Percentiles rank a stretch among this genome's conserved stretches.
These are phyloP conservation scores for Phalacrocorax carbo DNA, from an alignment of 2,113 vertebrate genomes.

Conservation along the genomic window DNA sequence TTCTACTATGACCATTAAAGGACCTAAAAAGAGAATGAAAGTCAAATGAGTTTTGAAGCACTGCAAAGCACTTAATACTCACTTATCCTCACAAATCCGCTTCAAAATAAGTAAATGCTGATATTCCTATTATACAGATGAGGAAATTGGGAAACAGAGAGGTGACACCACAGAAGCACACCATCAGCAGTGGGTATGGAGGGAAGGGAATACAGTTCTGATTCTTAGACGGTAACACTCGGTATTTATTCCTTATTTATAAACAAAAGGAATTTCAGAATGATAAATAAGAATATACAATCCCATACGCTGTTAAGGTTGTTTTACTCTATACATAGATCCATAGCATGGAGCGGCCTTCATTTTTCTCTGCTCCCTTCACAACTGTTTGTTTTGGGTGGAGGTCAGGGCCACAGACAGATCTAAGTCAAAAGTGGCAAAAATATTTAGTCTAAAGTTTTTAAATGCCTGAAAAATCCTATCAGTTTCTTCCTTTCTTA, in stretches of 20 bases:
- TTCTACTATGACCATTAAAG: slow-evolving; percentile 94
- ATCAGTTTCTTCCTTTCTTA: neutral
- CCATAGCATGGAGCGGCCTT: neutral
- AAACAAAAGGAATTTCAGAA: neutral
- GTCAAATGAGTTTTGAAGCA: slow-evolving; percentile 3
- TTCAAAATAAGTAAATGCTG: neutral
- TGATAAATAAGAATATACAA: neutral
- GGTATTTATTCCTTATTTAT: neutral
- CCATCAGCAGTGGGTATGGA: neutral
- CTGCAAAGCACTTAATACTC: neutral
- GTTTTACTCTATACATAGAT: neutral
- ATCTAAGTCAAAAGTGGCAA: neutral
- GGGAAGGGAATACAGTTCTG: neutral
- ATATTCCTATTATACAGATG: neutral
- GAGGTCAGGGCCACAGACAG: neutral
- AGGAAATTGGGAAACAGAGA: neutral
- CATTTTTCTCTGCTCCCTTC: neutral
- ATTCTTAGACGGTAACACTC: neutral
- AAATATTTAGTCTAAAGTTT: neutral
- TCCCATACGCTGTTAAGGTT: neutral
- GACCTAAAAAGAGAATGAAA: slow-evolving; percentile 73
- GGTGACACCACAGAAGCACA: neutral
- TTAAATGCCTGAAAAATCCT: neutral
- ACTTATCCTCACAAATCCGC: neutral
- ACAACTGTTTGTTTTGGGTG: neutral